Conservation (phyloP, 2,113 vertebrate species). For the Gnathochromis pfefferi region DNA sequence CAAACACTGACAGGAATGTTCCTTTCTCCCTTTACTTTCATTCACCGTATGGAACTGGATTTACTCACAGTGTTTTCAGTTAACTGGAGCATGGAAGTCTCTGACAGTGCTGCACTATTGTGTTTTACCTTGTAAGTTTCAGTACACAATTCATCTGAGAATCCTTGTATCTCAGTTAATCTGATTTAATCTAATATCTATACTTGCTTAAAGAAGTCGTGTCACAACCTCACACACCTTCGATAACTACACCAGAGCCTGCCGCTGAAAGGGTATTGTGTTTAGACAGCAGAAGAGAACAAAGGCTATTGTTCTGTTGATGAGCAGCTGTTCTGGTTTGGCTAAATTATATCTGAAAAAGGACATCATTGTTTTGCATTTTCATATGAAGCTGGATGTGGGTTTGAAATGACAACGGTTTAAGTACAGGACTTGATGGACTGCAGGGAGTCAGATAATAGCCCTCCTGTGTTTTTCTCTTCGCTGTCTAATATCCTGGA, state of each 20-base stretch:
- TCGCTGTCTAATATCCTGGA: not conserved
- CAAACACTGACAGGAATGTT: not conserved
- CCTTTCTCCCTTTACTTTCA: not conserved
- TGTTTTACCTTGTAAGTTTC: not conserved
- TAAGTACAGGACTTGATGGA: not conserved
- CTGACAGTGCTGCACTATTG: not conserved
- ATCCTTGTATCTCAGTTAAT: not conserved
- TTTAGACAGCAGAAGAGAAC: not conserved
- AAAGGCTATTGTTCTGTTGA: not conserved
- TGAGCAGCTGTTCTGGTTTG: not conserved
- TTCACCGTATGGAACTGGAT: not conserved
- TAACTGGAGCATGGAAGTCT: not conserved
- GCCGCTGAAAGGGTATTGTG: rapidly evolving
- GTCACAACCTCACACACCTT: not conserved
- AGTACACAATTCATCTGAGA: rapidly evolving
- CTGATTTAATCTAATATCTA: too few relatives aligned
- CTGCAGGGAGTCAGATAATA: not conserved
- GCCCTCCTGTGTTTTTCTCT: not conserved
- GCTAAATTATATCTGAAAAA: not conserved
- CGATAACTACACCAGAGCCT: not conserved
- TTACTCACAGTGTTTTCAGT: not conserved
- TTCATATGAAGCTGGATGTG: not conserved
- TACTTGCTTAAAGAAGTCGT: not conserved
- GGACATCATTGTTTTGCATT: rapidly evolving
- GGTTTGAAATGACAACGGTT: not conserved